These are phyloP conservation scores for Drosophila dives DNA, from an alignment of 2,888 invertebrate genomes.

Conservation along the genomic window DNA sequence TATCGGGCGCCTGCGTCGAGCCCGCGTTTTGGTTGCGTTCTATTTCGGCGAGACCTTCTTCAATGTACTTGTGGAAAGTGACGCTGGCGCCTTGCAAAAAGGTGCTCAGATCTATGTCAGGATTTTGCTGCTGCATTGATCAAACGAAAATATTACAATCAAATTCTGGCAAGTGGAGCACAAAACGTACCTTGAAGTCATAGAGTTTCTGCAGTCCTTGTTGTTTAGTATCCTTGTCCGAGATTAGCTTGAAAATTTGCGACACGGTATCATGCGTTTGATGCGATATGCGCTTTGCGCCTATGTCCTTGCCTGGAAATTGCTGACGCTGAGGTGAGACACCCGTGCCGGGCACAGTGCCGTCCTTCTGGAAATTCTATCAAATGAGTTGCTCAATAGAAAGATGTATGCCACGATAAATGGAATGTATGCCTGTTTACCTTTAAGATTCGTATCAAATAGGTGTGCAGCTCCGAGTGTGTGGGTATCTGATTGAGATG, in stretches of 20 bases:
- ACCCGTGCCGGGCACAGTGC: constrained; percentile 84
- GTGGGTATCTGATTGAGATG: constrained; percentile 92
- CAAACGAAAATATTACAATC: neutral
- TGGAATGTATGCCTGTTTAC: constrained; percentile 49
- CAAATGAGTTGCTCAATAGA: neutral
- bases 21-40: constrained; percentile 73
- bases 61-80: constrained; percentile 84
- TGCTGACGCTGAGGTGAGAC: constrained; percentile 80
- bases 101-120: constrained; percentile 84
- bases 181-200: constrained; percentile 83
- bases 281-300: constrained; percentile 88
- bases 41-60: constrained; percentile 84
- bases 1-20: constrained; percentile 57
- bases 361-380: constrained; percentile 86
- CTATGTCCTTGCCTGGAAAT: constrained; percentile 81
- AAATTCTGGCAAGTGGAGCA: neutral
- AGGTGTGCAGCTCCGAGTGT: constrained; percentile 93
- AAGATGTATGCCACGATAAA: neutral
- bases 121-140: constrained; percentile 81
- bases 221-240: constrained; percentile 93
- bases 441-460: constrained; percentile 92
- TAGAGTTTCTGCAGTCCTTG: constrained; percentile 88
- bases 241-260: constrained; percentile 95
- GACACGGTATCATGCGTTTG: constrained; percentile 94
- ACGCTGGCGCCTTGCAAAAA: constrained; percentile 84